phyloP scores from a whole-genome alignment of 1,140 invertebrate genomes.

The Euura saliciscinereae region DNA sequence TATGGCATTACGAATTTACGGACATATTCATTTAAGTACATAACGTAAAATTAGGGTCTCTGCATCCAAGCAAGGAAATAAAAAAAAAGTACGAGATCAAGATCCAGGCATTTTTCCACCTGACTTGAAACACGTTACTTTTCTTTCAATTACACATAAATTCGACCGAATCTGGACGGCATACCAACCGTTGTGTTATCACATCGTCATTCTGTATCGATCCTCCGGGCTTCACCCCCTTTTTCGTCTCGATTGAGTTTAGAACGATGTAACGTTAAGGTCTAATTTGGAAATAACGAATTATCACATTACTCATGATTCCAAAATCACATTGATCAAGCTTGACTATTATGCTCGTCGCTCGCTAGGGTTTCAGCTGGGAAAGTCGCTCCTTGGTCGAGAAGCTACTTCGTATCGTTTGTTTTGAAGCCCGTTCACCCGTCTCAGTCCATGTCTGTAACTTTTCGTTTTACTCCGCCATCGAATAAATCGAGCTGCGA shows the following conservation, averaged over 20 bases:
- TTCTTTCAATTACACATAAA: not conserved
- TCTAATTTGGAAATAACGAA: not conserved
- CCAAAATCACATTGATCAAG: not conserved
- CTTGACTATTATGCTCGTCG: not conserved
- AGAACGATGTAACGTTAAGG: not conserved
- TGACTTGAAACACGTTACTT: not conserved
- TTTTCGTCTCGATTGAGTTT: not conserved
- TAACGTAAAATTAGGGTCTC: not conserved
- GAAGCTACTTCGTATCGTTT: not conserved
- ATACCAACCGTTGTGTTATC: not conserved
- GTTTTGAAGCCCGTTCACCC: not conserved
- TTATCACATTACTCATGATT: not conserved
- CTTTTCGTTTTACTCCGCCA: slow-evolving; percentile 43
- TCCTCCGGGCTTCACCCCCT: not conserved
- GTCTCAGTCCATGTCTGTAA: slow-evolving; percentile 39
- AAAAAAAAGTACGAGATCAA: not conserved
- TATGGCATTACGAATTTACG: not conserved
- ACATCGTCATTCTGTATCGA: not conserved
- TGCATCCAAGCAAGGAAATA: too few species aligned
- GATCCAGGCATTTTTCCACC: not conserved
- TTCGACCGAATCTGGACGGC: not conserved
- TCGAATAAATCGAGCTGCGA: slow-evolving; percentile 37
- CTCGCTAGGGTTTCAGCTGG: not conserved
- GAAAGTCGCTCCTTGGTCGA: not conserved
- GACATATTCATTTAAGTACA: not conserved